Conservation (phyloP, 1,140 invertebrate genomes). For the Drosophila subobscura region DNA sequence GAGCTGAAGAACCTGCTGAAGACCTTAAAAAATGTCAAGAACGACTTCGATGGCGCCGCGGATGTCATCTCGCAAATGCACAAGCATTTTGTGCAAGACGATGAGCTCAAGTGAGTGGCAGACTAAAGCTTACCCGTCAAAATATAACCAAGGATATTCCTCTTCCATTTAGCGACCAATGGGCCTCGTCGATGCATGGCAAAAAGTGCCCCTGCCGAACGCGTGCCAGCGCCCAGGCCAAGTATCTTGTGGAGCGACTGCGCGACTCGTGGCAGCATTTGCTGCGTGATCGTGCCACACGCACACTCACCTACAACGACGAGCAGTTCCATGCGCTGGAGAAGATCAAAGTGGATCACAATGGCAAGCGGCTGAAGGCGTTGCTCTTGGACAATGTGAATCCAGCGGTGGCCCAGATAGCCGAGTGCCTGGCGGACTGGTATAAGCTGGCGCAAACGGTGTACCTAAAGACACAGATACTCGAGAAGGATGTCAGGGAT, state of each 20-base stretch:
- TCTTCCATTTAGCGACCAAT: slow-evolving; percentile 85
- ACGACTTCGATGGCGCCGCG: slow-evolving; percentile 73
- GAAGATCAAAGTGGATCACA: slow-evolving; percentile 89
- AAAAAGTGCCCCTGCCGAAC: slow-evolving; percentile 88
- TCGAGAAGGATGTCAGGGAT: slow-evolving; percentile 88
- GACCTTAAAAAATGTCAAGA: slow-evolving; percentile 62
- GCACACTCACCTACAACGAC: slow-evolving; percentile 94
- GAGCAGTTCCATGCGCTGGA: slow-evolving; percentile 97
- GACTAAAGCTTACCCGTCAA: not conserved
- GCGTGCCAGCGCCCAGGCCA: slow-evolving; percentile 88
- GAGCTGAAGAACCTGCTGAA: slow-evolving; percentile 59
- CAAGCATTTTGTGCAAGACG: slow-evolving; percentile 77
- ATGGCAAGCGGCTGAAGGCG: slow-evolving; percentile 87
- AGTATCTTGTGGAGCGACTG: slow-evolving; percentile 90
- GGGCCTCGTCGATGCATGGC: slow-evolving; percentile 88
- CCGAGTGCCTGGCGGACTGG: slow-evolving; percentile 91
- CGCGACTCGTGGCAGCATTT: slow-evolving; percentile 96
- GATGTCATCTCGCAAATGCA: slow-evolving; percentile 80
- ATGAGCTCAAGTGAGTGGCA: slow-evolving; percentile 64
- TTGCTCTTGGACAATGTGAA: slow-evolving; percentile 87
- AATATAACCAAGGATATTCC: not conserved
- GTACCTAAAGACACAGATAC: slow-evolving; percentile 88
- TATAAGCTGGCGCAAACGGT: slow-evolving; percentile 92
- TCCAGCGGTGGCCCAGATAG: slow-evolving; percentile 87
- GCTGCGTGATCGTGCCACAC: slow-evolving; percentile 92